These are phyloP conservation scores for Ammospiza nelsoni DNA, from an alignment of 2,113 vertebrate species.

Conservation along the genomic window DNA sequence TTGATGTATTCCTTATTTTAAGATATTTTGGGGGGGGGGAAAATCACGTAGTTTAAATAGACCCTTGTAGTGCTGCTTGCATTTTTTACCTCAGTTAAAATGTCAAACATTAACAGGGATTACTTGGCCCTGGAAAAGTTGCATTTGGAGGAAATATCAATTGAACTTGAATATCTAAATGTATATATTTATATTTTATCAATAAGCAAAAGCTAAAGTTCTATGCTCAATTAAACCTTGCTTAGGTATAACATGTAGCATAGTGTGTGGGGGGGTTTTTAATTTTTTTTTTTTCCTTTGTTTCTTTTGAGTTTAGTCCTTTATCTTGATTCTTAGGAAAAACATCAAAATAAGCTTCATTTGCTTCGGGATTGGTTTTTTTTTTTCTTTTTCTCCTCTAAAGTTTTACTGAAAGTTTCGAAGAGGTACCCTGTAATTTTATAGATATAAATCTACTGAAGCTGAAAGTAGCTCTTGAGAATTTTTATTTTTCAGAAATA, in stretches of 20 bases:
- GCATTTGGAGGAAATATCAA: constrained; percentile 26
- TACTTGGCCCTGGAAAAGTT: constrained; percentile 58
- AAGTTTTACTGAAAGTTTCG: constrained; percentile 22
- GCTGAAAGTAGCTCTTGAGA: neutral
- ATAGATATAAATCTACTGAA: neutral
- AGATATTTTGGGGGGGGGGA: neutral
- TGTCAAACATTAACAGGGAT: constrained; percentile 65
- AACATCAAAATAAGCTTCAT: neutral
- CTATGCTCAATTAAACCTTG: neutral
- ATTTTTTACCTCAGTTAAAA: constrained; percentile 68
- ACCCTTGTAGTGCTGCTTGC: constrained; percentile 38
- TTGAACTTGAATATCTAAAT: constrained; percentile 16
- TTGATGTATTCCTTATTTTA: constrained; percentile 15
- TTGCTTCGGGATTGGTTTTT: neutral
- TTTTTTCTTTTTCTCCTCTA: neutral
- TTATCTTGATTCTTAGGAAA: constrained; percentile 27
- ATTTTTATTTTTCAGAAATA: neutral
- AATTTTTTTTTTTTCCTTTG: neutral
- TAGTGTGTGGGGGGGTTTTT: neutral
- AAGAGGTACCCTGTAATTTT: constrained; percentile 5
- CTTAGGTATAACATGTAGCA: neutral
- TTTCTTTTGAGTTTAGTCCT: constrained; percentile 13
- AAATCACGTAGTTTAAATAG: constrained; percentile 24
- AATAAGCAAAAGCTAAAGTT: neutral
- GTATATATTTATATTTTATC: neutral